These are phyloP conservation scores for Aphis gossypii DNA, from an alignment of 1,140 invertebrate genomes.

Conservation along the genomic window DNA sequence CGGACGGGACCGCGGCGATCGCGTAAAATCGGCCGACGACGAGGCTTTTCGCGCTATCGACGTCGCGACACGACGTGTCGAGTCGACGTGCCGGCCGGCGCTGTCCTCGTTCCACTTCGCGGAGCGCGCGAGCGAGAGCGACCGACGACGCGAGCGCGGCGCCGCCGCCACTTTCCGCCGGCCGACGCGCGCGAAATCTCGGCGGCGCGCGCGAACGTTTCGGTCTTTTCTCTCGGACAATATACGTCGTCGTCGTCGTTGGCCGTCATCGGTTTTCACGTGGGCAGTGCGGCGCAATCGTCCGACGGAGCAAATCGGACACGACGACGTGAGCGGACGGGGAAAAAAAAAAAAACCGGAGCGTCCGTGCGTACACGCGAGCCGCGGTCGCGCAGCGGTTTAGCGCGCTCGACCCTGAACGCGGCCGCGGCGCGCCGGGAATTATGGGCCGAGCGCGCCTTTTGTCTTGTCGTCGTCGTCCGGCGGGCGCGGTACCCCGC, in stretches of 20 bases:
- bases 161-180: not conserved
- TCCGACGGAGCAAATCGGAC: no score
- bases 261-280: not conserved
- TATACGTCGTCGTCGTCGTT: not conserved
- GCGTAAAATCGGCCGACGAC: not conserved
- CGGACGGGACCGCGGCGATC: not conserved
- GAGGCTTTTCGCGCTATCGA: not conserved
- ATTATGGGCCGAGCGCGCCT: not conserved
- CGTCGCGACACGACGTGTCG: not conserved
- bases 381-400: not conserved
- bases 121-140: not conserved
- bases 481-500: not conserved
- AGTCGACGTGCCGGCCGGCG: not conserved
- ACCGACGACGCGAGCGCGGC: not conserved
- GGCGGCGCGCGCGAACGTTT: not conserved
- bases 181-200: not conserved
- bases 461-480: slow-evolving; percentile 17
- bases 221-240: not conserved
- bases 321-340: no score
- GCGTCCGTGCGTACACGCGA: not conserved
- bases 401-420: not conserved
- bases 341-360: not conserved
- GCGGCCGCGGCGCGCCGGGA: not conserved
- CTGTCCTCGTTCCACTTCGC: slow-evolving; percentile 47
- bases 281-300: not conserved